Base-by-base conservation (phyloP, 1,140 invertebrate species). In the Latrodectus geometricus region DNA sequence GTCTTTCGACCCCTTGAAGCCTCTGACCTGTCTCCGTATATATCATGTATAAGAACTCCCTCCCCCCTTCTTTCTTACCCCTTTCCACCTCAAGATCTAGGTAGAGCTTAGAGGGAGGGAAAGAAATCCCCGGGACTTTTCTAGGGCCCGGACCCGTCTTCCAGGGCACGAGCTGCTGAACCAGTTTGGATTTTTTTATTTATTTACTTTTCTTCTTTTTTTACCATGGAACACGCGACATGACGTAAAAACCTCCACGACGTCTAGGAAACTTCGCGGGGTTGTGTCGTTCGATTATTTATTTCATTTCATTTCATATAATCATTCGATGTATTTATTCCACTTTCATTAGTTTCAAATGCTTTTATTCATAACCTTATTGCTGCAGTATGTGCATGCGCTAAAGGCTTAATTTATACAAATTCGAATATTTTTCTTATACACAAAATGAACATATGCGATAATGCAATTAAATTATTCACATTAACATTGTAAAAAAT, bases 111-210 rank as follows among this genome's bases (percentile, higher is more conserved):
- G 49, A 20, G 49, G 68, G 50, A 49, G 79, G 54, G 79, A 9
- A n/a, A 17, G 21, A 48, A 21, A 50, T 52, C 66, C 66, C 68
- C 78, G 56, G 54, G 78, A 54, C 21, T 66, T 48, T 48, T 9
- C 8, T 48, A 78, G 56, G 35, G 35, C 65, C 79, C 79, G 56
- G 69, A 66, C 72, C 54, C 73, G 68, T 72, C 15, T 11, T 52
- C 54, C 79, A 56, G 79, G 79, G 66, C 66, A 54, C 69, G 50
- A 61, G 79, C 69, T 82, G 79, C 21, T 82, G 69, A 82, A 82
- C 79, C 68, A 82, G 79, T 82, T 80, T 82, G 21, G 17, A 20
- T 21, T 76, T 76, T 76, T n/a, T 35, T 9, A n/a, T 20, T 61
- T 65, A 2, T 8, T 52, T 23, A 61, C 15, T 17, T 76, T 56